phyloP scores from a whole-genome alignment of 1,140 invertebrate species.

The Hestina assimilis region DNA sequence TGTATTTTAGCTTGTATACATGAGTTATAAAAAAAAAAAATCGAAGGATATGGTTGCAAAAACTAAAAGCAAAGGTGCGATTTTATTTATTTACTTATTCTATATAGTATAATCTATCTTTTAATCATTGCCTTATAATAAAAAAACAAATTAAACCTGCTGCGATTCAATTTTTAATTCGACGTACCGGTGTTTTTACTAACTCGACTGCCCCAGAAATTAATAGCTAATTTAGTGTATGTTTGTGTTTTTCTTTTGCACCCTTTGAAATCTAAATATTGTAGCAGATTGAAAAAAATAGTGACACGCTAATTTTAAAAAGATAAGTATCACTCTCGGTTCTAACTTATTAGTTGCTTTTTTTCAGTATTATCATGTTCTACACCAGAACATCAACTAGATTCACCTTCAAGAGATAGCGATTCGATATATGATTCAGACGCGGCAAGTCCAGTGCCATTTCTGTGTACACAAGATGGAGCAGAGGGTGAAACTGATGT shows the following conservation, averaged over 20 bases:
- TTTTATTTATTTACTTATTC: conserved; percentile 1
- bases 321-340: too few relatives aligned
- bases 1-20: background rate
- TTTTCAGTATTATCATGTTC: conserved; percentile 70
- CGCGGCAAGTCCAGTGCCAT: conserved; percentile 68
- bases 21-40: conserved; percentile 18
- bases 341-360: background rate
- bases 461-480: conserved; percentile 76
- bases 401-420: conserved; percentile 69
- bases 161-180: too few relatives aligned
- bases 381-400: conserved; percentile 56
- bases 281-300: too few relatives aligned
- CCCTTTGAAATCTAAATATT: too few relatives aligned
- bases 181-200: too few relatives aligned
- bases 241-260: too few relatives aligned
- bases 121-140: too few relatives aligned
- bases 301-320: too few relatives aligned
- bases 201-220: too few relatives aligned
- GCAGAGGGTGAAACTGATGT: conserved; percentile 71
- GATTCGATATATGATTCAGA: conserved; percentile 68
- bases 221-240: too few relatives aligned
- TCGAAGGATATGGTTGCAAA: conserved; percentile 53
- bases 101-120: too few relatives aligned
- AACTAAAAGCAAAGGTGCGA: conserved; percentile 57
- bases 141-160: too few relatives aligned